Percentiles rank a stretch among this genome's conserved stretches.
These are phyloP conservation scores for Circaetus gallicus DNA, from an alignment of 2,113 vertebrate species.

Conservation along the genomic window DNA sequence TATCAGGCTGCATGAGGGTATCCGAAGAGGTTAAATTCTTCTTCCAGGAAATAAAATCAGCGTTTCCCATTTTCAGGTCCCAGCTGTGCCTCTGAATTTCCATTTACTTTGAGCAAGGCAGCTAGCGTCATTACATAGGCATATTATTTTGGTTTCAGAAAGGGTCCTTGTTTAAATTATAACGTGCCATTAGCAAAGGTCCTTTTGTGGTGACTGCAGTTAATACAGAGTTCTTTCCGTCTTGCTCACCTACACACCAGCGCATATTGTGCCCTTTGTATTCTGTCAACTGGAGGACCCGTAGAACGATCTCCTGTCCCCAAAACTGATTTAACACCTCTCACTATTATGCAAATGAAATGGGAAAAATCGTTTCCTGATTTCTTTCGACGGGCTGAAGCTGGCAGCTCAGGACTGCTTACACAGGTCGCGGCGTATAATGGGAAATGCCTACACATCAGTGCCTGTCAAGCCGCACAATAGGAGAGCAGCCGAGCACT, in stretches of 20 bases:
- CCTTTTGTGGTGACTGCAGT: background rate
- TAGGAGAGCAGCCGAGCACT: background rate
- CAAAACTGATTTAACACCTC: conserved; percentile 3
- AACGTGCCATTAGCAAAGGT: conserved; percentile 9
- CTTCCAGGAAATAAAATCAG: conserved; percentile 35
- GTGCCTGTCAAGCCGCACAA: background rate
- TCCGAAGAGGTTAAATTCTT: conserved; percentile 19
- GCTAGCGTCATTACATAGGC: background rate
- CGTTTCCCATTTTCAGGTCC: background rate
- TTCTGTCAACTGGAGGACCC: background rate
- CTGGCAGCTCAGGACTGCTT: background rate
- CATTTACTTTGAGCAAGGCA: background rate
- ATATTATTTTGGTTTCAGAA: background rate
- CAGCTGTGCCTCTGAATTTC: background rate
- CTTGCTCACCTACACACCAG: background rate
- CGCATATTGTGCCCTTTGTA: background rate
- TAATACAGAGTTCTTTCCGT: background rate
- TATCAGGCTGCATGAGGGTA: background rate
- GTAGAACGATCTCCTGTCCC: background rate
- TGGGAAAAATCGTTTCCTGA: background rate
- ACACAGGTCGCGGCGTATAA: fast-evolving
- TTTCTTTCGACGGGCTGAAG: background rate
- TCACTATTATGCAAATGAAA: background rate
- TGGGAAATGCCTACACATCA: background rate
- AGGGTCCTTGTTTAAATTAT: conserved; percentile 14